Conservation (phyloP, 2,888 invertebrate genomes). For the Lepidochitona cinerea region DNA sequence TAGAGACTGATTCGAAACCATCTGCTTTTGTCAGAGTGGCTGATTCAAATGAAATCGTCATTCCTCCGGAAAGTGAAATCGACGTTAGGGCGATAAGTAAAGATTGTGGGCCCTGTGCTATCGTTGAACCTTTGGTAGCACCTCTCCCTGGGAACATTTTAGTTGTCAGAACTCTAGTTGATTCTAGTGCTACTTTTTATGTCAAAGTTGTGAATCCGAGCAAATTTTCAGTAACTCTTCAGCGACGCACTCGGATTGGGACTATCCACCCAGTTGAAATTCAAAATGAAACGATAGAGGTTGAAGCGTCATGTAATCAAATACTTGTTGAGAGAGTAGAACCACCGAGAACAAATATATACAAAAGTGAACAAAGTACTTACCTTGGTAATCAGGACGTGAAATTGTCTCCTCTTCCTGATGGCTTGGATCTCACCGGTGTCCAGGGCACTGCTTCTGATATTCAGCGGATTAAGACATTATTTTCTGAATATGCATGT, state of each 20-base stretch:
- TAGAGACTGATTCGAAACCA: neutral
- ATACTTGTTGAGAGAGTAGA: too few species aligned
- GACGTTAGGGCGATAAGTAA: neutral
- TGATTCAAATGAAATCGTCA: neutral
- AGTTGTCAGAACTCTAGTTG: neutral
- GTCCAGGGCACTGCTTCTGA: neutral
- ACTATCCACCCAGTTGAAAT: neutral
- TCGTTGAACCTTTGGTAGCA: neutral
- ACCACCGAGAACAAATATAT: too few species aligned
- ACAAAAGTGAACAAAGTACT: too few species aligned
- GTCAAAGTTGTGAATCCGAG: too few species aligned
- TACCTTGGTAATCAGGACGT: too few species aligned
- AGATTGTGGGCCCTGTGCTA: neutral
- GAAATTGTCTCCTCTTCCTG: neutral
- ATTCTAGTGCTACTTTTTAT: neutral
- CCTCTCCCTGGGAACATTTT: neutral
- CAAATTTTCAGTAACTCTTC: neutral
- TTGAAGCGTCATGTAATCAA: too few species aligned
- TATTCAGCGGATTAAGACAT: neutral
- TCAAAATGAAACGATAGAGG: neutral
- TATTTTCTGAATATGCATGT: neutral
- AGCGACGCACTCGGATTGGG: neutral
- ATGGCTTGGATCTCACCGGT: neutral
- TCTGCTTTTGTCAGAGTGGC: too few species aligned
- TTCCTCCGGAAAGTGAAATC: neutral